Percentiles rank a stretch among this genome's conserved stretches.
Conservation (phyloP, 2,113 vertebrate species). For the Opisthocomus hoazin region DNA sequence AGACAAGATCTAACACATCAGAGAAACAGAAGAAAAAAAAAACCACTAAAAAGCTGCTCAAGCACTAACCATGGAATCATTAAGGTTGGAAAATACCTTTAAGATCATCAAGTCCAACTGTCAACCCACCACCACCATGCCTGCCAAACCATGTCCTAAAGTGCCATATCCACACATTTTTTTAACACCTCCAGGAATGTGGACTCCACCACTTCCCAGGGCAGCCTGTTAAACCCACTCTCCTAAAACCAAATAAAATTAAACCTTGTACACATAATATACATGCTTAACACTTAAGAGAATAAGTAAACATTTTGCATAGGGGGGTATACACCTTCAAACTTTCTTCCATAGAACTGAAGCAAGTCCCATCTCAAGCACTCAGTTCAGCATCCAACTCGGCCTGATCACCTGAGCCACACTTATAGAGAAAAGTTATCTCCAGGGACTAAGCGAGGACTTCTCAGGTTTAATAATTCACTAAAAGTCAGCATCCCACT, state of each 20-base stretch:
- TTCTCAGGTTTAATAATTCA: not conserved
- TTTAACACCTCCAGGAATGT: no score
- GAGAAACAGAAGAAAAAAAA: not conserved
- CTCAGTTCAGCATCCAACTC: not conserved
- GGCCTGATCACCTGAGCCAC: not conserved
- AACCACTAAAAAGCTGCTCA: not conserved
- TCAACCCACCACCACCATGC: no score
- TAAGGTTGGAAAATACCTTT: no score
- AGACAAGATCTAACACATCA: not conserved
- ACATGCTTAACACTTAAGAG: not conserved
- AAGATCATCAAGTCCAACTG: no score
- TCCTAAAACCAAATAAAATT: not conserved
- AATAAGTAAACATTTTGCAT: not conserved
- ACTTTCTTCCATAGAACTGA: not conserved
- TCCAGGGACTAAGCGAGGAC: not conserved
- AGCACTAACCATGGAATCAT: no score
- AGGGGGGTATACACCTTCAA: no score
- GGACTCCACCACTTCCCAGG: no score
- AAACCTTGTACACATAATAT: not conserved
- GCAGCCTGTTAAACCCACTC: no score
- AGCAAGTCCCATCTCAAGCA: not conserved
- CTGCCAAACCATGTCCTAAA: no score
- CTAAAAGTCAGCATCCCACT: not conserved
- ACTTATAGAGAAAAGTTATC: not conserved
- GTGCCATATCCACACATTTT: no score